A percentile compares a stretch with the other conserved stretches of the same genome.
Conservation (phyloP, 2,888 invertebrate species). For the Encarsia formosa region DNA sequence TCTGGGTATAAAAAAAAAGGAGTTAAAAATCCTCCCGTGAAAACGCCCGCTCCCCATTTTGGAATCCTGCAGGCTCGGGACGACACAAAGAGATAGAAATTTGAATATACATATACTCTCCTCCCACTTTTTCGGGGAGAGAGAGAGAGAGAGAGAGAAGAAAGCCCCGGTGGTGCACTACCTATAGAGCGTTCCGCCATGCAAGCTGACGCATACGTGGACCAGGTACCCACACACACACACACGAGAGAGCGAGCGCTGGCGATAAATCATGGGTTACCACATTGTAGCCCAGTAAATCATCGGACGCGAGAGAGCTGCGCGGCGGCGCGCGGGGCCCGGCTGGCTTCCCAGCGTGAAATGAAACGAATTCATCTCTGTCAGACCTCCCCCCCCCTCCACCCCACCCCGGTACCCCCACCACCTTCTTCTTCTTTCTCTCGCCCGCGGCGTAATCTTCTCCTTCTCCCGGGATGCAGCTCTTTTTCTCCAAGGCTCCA, state of each 20-base stretch:
- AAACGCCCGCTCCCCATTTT: too few relatives aligned
- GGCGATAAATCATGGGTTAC: constrained; percentile 66
- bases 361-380: constrained; percentile 56
- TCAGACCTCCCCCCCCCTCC: constrained; percentile 43
- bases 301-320: constrained; percentile 54
- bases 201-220: constrained; percentile 42
- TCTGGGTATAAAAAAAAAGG: too few relatives aligned
- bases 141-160: constrained; percentile 15
- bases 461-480: constrained; percentile 45
- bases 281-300: constrained; percentile 67
- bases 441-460: constrained; percentile 54
- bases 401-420: constrained; percentile 49
- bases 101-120: constrained; percentile 13
- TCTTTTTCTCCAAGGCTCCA: not conserved
- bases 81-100: constrained; percentile 23
- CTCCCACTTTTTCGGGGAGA: too few relatives aligned
- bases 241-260: constrained; percentile 50
- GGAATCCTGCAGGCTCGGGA: constrained; percentile 2
- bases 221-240: constrained; percentile 41
- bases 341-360: constrained; percentile 54
- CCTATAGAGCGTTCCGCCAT: constrained; percentile 4
- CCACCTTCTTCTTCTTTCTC: constrained; percentile 29
- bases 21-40: too few relatives aligned
- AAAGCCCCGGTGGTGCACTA: constrained; percentile 7
- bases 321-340: too few relatives aligned